These are phyloP conservation scores for Baronia brevicornis DNA, from an alignment of 2,888 invertebrate genomes.

Conservation along the genomic window DNA sequence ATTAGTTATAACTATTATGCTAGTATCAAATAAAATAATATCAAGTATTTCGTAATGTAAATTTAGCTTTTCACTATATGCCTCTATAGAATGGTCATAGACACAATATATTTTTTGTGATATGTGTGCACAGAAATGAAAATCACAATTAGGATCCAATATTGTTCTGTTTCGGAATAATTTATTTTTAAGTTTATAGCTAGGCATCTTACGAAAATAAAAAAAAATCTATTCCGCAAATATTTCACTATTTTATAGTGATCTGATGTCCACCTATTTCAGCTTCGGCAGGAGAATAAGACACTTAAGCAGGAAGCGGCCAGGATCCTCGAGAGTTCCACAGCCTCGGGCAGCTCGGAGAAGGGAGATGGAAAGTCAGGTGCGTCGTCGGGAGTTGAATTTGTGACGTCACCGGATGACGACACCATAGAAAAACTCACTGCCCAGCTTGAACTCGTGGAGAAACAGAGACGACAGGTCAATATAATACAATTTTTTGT, in stretches of 20 bases:
- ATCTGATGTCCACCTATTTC: constrained; percentile 14
- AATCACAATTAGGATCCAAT: no score
- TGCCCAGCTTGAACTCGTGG: constrained; percentile 56
- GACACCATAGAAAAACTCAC: constrained; percentile 63
- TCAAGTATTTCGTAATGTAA: no score
- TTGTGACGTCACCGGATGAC: constrained; percentile 63
- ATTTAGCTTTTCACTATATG: no score
- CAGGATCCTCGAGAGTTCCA: constrained; percentile 27
- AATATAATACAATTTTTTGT: not conserved
- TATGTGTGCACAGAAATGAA: no score
- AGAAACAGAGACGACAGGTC: constrained; percentile 63
- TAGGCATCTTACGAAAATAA: no score
- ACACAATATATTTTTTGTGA: no score
- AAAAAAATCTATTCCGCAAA: not conserved
- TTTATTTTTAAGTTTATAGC: no score
- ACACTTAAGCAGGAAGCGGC: constrained; percentile 46
- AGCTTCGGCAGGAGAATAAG: constrained; percentile 61
- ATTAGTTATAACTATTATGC: no score
- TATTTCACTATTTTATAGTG: not conserved
- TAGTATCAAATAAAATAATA: no score
- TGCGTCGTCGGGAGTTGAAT: constrained; percentile 55
- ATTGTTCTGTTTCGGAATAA: no score
- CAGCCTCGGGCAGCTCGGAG: constrained; percentile 26
- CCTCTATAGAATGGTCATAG: no score
- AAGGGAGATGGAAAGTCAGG: constrained; percentile 36